phyloP scores from a whole-genome alignment of 2,888 invertebrate genomes.

The Gari tellinella region DNA sequence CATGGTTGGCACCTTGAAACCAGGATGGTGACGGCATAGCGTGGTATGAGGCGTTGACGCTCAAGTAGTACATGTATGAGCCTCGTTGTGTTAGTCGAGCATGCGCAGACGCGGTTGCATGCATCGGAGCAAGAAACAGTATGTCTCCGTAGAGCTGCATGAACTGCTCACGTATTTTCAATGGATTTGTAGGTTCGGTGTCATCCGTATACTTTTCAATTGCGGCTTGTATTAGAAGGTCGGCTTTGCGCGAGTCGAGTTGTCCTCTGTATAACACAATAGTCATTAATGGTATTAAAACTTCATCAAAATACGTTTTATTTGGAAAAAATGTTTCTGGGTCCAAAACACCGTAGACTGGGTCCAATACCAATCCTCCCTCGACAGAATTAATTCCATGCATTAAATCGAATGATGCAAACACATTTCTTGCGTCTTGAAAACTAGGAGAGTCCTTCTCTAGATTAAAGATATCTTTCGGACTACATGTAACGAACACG shows the following conservation, averaged over 20 bases:
- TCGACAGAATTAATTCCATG: conserved; percentile 39
- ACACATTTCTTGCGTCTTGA: conserved; percentile 30
- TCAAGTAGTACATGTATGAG: conserved; percentile 71
- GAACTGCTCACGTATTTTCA: conserved; percentile 92
- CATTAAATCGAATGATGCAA: conserved; percentile 37
- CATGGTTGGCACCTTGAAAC: too few relatives aligned
- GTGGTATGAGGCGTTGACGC: conserved; percentile 35
- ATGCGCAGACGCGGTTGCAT: conserved; percentile 93
- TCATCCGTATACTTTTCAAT: conserved; percentile 38
- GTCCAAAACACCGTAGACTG: conserved; percentile 19
- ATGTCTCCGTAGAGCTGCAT: conserved; percentile 96
- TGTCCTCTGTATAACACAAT: too few relatives aligned
- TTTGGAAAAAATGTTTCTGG: conserved; percentile 21
- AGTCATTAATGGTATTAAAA: conserved; percentile 15
- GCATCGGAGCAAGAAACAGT: conserved; percentile 96
- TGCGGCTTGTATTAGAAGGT: conserved; percentile 8
- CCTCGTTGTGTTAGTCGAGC: conserved; percentile 86
- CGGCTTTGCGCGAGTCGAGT: conserved; percentile 2
- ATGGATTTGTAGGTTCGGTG: conserved; percentile 86
- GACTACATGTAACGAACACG: conserved; percentile 38
- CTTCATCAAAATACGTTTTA: conserved; percentile 20
- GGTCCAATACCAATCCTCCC: conserved; percentile 27
- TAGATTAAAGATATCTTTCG: conserved; percentile 26
- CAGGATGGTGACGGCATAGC: not conserved
- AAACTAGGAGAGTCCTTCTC: conserved; percentile 15